Base-by-base conservation (phyloP, 2,113 vertebrate genomes). In the Aphyosemion australe region DNA sequence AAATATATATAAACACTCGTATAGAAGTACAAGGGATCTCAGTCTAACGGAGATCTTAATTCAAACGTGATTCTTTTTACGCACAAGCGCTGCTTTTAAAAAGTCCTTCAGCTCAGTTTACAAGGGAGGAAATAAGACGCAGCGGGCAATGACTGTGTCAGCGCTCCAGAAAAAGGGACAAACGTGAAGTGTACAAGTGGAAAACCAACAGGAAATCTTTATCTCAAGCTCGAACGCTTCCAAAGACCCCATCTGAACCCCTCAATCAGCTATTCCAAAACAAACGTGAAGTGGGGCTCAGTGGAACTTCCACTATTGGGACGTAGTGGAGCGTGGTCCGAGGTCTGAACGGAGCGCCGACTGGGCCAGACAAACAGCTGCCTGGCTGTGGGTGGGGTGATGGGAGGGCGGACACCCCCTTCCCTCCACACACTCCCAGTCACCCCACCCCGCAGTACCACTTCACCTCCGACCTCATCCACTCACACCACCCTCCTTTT, bases 331-430 rank as follows among this genome's bases (percentile, higher is more conserved):
- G 91, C 90, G 84, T 90, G 85, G 79, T 88, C 71, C 75, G 37
- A 61, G 72, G 75, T 79, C 86, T 87, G 86, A 83, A 82, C 83
- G 77, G 74, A 85, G 82, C 88, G 87, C 84, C 84, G 56, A 80
- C 88, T 82, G 88, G 80, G 73, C 84, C 83, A 89, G 83, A 91
- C 89, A 90, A 90, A 91, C 88, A 89, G 87, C 89, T 91, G 86
- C 88, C 82, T 60, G 63, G 64, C 60, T 59, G 70, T 61, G 61
- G 57, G 86, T 75, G 70, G 74, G 76, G 67, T 64, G 70, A 20
- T 48, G 15, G 47, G 61, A 8, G 16, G 49, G 57, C 54, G 52
- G 59, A 59, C 79, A 82, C 78, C 75, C 77, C 84, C 76, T 82
- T 82, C 82, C 73, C 71, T 88, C 84, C 81, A 89, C 80, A 84